A percentile compares a stretch with the other conserved stretches of the same genome.
These are phyloP conservation scores for Chitala chitala DNA, from an alignment of 2,113 vertebrate species.

Conservation along the genomic window DNA sequence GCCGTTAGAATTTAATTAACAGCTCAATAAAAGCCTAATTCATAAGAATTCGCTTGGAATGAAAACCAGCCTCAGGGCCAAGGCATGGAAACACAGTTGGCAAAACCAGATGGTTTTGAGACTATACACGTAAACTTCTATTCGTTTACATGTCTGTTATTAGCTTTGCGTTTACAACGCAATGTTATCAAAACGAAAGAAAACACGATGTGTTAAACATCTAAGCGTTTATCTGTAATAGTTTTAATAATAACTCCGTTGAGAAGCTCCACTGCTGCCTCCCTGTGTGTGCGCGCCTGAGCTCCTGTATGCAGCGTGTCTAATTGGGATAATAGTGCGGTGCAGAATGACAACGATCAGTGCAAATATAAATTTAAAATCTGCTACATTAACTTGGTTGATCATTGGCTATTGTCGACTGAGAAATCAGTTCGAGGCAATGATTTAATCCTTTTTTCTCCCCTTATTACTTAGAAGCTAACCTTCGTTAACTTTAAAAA, in stretches of 20 bases:
- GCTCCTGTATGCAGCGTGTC: background rate
- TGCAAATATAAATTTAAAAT: background rate
- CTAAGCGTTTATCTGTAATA: background rate
- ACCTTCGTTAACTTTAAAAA: background rate
- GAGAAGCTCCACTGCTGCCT: background rate
- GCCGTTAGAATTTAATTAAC: too few species aligned
- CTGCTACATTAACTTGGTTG: background rate
- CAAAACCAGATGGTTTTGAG: background rate
- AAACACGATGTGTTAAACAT: background rate
- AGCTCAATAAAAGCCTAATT: too few species aligned
- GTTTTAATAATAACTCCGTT: background rate
- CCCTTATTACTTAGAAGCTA: background rate
- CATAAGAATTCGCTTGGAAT: too few species aligned
- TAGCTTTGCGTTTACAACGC: too few species aligned
- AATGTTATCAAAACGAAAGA: background rate
- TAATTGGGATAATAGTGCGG: background rate
- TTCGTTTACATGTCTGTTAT: background rate
- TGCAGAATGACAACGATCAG: background rate
- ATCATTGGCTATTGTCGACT: background rate
- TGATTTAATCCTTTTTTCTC: background rate
- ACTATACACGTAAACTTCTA: background rate
- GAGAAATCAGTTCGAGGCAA: background rate
- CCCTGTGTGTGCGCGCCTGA: background rate
- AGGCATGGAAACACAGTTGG: background rate
- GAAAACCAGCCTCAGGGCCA: background rate